Evolutionary conservation across 2,888 invertebrate genomes (phyloP), one percentile per base, ranked within the genome.

Genomic region (Galerucella nymphaeae): DNA sequence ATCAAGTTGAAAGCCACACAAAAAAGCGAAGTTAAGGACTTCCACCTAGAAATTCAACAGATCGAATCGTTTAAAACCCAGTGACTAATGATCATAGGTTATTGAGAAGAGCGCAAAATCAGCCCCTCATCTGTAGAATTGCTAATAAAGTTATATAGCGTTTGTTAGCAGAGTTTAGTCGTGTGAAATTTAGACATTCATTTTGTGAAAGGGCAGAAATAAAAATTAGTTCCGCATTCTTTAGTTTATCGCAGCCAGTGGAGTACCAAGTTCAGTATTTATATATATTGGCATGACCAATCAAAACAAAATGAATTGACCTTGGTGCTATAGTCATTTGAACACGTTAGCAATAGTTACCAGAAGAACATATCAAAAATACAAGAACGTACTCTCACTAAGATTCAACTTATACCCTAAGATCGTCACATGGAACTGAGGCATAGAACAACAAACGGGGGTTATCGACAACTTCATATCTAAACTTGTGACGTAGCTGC

Each of bases 131-230:
- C 65, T 53, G 57, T 50, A 61, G 71, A 71, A 71, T 71, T 57
- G 66, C 71, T 61, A 71, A 71, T 71, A 74, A 68, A 74, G 73
- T 53, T 53, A 66, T 69, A 69, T 53, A 68, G 62, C 68, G 71
- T 66, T 53, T 62, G 65, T 68, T 59, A 61, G 53, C 65, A 16
- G 41, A 53, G 68, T 59, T 65, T 53, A 61, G 74, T 74, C 74
- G 71, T 68, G 71, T 74, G 68, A 66, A 70, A 73, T 66, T 66
- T 23, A 66, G 58, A 66, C 57, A 75, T 73, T 75, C 66, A 69
- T 70, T 63, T 64, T 71, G 76, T 73, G 74, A 77, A 76, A 77
- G 76, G 75, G 73, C 73, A 73, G 72, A 76, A 76, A 73, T 76
- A 62, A 55, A 53, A 71, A 58, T 61, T 61, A 72, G 63, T 76